Evolutionary conservation across 2,113 vertebrate genomes (phyloP).

Genomic region (Gallinago media): DNA sequence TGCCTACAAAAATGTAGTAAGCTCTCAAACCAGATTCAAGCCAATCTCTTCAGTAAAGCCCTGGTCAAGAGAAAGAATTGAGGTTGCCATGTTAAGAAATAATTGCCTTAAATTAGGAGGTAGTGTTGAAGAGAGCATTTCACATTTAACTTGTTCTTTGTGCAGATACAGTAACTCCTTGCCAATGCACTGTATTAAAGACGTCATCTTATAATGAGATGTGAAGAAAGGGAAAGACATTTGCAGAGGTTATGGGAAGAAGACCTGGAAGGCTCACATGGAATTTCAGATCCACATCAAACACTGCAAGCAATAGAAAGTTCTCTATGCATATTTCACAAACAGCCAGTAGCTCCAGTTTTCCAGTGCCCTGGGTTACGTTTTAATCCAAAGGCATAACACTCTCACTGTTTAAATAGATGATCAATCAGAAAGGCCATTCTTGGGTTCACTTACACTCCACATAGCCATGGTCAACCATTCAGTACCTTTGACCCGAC

Average conservation of each 20-base stretch:
- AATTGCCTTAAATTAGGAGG: neutral
- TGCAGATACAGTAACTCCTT: constrained; percentile 28
- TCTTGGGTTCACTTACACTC: constrained; percentile 71
- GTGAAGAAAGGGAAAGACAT: constrained; percentile 22
- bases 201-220: constrained; percentile 11
- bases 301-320: constrained; percentile 54
- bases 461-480: constrained; percentile 50
- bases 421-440: constrained; percentile 65
- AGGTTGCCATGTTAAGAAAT: neutral
- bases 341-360: constrained; percentile 35
- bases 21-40: neutral
- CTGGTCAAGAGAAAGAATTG: neutral
- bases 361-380: constrained; percentile 55
- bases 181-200: neutral
- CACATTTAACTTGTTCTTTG: neutral
- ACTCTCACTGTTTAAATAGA: constrained; percentile 68
- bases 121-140: neutral
- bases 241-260: constrained; percentile 56
- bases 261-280: constrained; percentile 52
- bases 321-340: constrained; percentile 65
- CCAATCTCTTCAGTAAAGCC: constrained; percentile 14
- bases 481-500: constrained; percentile 70
- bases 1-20: constrained; percentile 5
- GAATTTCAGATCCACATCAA: constrained; percentile 63
- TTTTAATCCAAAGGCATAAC: constrained; percentile 69